Evolutionary conservation across 2,888 invertebrate genomes (phyloP), one percentile per base, ranked within the genome.

Genomic region (Zaprionus obscuricornis): DNA sequence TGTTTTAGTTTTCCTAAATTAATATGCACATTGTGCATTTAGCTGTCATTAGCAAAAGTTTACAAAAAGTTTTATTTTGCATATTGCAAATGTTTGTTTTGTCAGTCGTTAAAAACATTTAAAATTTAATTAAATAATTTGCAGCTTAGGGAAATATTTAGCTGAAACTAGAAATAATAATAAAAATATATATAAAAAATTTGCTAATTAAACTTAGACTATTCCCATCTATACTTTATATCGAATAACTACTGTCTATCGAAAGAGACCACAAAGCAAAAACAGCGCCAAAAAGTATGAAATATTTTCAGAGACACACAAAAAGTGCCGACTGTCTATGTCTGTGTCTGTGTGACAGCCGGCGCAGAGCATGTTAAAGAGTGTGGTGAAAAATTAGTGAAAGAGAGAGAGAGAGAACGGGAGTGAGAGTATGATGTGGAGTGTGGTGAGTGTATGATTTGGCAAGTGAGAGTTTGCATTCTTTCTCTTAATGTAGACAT

Each of bases 281-380:
- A 56, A 62, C 50, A 82, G 67, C 74, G 66, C 72, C 84, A 75
- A 83, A 74, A 74, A 67, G 64, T 70, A 65, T 69, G 73, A 79
- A 68, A 57, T 27, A 50, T 54, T 57, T 51, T 34, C 11, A 34
- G 56, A 26, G 40, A 43, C 22, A 14, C n/a, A 13, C 3, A 26
- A 54, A 33, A 51, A 55, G 10, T 17, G 46, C 63, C 55, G 54
- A 55, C 36, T 72, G 34, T 54, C 36, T 45, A 49, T 57, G n/a
- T n/a, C n/a, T n/a, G n/a, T n/a, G n/a, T n/a, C 20, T 22, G 20
- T 27, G 37, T 66, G 51, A 47, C 56, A 85, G 74, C 81, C 81
- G 81, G 81, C 72, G 71, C 71, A 79, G 62, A 43, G 42, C 24
- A 27, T 22, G 59, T 47, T 54, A 42, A 39, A 60, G 64, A 76